A percentile compares a stretch with the other conserved stretches of the same genome.
These are phyloP conservation scores for Bubalus kerabau DNA, from an alignment of 2,113 vertebrate species.

Conservation along the genomic window DNA sequence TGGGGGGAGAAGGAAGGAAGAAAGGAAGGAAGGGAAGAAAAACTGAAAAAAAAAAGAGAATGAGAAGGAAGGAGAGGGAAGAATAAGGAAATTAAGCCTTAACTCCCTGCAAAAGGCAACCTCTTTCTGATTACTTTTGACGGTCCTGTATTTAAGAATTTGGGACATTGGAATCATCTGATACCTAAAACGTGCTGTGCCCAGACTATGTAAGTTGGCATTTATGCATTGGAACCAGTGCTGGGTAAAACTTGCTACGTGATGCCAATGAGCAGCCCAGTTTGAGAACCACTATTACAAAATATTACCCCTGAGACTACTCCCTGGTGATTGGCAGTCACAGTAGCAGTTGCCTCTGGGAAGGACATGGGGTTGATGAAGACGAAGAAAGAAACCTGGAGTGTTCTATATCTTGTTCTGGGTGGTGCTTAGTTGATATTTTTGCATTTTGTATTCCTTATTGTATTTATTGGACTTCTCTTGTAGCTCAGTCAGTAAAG, in stretches of 20 bases:
- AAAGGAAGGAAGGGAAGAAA: background rate
- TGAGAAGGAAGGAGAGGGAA: background rate
- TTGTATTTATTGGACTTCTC: background rate
- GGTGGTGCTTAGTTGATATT: background rate
- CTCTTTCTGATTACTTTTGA: background rate
- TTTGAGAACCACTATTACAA: background rate
- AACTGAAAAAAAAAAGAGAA: background rate
- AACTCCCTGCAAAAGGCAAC: background rate
- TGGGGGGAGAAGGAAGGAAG: too few species aligned
- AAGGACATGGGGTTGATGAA: too few species aligned
- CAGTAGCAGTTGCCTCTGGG: background rate
- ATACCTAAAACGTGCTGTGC: background rate
- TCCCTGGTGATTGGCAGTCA: background rate
- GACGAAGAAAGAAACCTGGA: background rate
- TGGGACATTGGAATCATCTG: background rate
- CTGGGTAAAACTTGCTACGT: background rate
- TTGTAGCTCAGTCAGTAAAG: background rate
- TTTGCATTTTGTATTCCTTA: background rate
- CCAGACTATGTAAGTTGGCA: background rate
- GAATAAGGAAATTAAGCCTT: background rate
- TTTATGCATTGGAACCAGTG: too few species aligned
- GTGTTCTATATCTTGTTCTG: background rate
- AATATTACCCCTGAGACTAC: background rate
- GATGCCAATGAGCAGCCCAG: background rate
- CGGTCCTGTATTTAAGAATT: background rate